A percentile compares a stretch with the other conserved stretches of the same genome.
phyloP scores from a whole-genome alignment of 2,113 vertebrate genomes.

The Pseudonaja textilis region DNA sequence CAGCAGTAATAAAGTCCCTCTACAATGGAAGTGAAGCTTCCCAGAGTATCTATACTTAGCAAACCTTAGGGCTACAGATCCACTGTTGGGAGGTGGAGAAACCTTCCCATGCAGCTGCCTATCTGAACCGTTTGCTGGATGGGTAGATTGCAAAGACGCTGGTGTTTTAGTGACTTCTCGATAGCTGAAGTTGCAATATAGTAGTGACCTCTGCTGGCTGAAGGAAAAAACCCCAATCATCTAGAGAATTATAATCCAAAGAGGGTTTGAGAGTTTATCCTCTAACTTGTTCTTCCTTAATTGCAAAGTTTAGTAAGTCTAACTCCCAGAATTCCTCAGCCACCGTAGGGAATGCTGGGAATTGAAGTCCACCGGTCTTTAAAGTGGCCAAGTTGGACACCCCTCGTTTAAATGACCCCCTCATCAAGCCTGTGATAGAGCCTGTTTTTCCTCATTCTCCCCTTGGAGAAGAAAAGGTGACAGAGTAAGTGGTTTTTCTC shows the following conservation, averaged over 20 bases:
- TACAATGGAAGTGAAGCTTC: not conserved
- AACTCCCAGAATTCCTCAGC: too few relatives aligned
- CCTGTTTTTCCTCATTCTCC: not conserved
- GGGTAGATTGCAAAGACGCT: not conserved
- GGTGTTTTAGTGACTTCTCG: fast-evolving
- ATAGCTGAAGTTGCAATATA: fast-evolving
- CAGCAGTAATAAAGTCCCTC: not conserved
- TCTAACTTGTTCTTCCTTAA: not conserved
- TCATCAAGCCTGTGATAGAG: not conserved
- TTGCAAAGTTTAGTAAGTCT: not conserved
- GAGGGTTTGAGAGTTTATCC: not conserved
- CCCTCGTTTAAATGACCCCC: not conserved
- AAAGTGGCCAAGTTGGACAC: not conserved
- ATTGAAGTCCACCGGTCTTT: not conserved
- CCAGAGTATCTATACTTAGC: not conserved
- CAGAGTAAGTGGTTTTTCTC: not conserved
- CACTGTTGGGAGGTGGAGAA: not conserved
- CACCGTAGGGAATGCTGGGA: not conserved
- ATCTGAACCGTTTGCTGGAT: not conserved
- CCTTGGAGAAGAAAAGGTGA: not conserved
- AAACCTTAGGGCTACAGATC: not conserved
- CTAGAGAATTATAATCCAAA: not conserved
- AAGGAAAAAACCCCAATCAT: not conserved
- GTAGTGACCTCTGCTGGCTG: not conserved
- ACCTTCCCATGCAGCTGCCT: not conserved